These are phyloP conservation scores for Carlito syrichta DNA, from an alignment of 2,113 vertebrate genomes.

Conservation along the genomic window DNA sequence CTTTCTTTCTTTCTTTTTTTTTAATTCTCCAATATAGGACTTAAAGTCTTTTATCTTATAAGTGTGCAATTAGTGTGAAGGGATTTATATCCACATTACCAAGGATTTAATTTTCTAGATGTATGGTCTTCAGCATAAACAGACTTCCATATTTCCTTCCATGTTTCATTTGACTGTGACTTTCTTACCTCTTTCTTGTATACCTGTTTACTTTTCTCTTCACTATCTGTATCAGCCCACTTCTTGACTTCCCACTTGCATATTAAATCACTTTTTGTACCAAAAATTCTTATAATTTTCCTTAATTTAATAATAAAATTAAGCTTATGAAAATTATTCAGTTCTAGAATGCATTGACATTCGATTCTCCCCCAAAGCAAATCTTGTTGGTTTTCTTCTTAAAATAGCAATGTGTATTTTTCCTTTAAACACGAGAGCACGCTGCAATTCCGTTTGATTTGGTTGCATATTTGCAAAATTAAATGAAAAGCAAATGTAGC, in stretches of 20 bases:
- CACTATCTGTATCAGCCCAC: neutral
- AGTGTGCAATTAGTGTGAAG: neutral
- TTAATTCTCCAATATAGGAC: neutral
- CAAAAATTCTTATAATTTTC: neutral
- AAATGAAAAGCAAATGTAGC: slow-evolving; percentile 53
- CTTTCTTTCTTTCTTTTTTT: neutral
- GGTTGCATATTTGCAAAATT: slow-evolving; percentile 50
- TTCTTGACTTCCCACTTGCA: neutral
- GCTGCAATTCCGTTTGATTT: slow-evolving; percentile 29
- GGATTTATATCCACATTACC: neutral
- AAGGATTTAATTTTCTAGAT: neutral
- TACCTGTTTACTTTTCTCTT: neutral
- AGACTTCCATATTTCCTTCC: neutral
- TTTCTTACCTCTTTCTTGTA: neutral
- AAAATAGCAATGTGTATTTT: slow-evolving; percentile 16
- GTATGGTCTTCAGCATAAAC: neutral
- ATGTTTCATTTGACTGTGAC: neutral
- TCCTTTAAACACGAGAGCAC: slow-evolving; percentile 23
- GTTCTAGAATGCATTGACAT: neutral
- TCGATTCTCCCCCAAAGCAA: neutral
- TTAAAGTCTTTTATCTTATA: neutral
- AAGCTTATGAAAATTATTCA: slow-evolving; percentile 1
- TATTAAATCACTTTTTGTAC: neutral
- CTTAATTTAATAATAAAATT: slow-evolving; percentile 19
- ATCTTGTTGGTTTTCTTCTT: neutral